Evolutionary conservation across 2,113 vertebrate genomes (phyloP), one percentile per base, ranked within the genome.

Genomic region (Camarhynchus parvulus): DNA sequence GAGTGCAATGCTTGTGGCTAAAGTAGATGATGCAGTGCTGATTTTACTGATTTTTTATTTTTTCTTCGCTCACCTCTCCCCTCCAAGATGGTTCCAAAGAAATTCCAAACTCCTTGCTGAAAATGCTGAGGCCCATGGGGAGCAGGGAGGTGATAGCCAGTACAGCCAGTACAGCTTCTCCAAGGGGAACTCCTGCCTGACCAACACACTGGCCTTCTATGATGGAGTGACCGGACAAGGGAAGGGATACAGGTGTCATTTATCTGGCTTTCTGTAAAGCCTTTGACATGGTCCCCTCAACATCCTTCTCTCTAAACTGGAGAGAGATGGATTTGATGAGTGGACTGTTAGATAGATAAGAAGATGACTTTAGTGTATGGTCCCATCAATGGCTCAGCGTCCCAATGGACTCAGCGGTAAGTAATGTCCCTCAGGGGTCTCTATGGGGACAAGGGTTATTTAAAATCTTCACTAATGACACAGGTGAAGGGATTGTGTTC

Each of bases 61-160:
- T 79, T 84, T 68, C 6, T 50, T 79, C 0, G 0, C 5, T 49
- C 16, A 19, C 15, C 13, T 62, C 35, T 64, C 12, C 24, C 11
- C 9, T 74, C 20, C 24, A 41, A 88, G 69, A 59, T 15, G 13
- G 18, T 53, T 92, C 16, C 50, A 90, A 78, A 62, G 31, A 85
- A 79, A 61, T 53, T 63, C 39, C 64, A 63, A 59, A 70, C 9
- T 84, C 39, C 27, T 50, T 64, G 17, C 31, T 66, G 11, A 58
- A 88, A 66, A 56, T 58, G 9, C 5, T 42, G 15, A 50, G 25
- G 31, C 11, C 19, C 8, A 6, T 19, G 10, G 27, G 67, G 28
- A 46, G 28, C 33, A 59, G 28, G 19, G 23, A 49, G 17, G 28
- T 9, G 4, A 49, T 64, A 35, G 35, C 35, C 20, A 21, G 42